These are phyloP conservation scores for Laticauda colubrina DNA, from an alignment of 2,113 vertebrate species.

Conservation along the genomic window DNA sequence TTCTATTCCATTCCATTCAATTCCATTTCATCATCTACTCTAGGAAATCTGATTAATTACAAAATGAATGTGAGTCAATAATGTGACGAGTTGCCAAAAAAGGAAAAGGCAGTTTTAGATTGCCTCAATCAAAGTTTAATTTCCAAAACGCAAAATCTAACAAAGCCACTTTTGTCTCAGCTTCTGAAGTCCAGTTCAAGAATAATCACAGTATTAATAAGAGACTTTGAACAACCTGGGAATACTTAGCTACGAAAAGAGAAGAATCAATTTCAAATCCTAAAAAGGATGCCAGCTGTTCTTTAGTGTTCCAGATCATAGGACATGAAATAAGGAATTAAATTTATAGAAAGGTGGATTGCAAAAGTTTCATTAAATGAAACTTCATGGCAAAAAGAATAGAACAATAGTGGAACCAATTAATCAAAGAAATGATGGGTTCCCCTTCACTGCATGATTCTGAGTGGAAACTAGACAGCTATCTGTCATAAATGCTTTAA, in stretches of 20 bases:
- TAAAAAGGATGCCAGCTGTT: neutral
- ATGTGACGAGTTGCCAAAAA: neutral
- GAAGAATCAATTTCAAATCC: neutral
- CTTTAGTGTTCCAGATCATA: neutral
- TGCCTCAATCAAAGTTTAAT: neutral
- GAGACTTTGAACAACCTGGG: neutral
- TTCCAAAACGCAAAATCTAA: neutral
- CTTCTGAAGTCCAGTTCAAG: neutral
- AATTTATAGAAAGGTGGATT: neutral
- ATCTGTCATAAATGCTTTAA: neutral
- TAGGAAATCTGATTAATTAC: neutral
- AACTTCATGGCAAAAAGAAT: neutral
- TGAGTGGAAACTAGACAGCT: neutral
- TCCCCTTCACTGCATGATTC: neutral
- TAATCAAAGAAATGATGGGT: neutral
- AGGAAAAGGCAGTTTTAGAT: neutral
- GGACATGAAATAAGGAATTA: neutral
- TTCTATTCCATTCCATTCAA: too few relatives aligned
- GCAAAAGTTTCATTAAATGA: neutral
- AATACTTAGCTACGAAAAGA: neutral
- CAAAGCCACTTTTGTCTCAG: neutral
- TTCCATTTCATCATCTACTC: too few relatives aligned
- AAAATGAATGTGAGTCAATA: neutral
- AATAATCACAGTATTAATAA: neutral
- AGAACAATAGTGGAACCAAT: neutral